Evolutionary conservation across 2,888 invertebrate genomes (phyloP), one percentile per base, ranked within the genome.

Genomic region (Tetranychus truncatus): DNA sequence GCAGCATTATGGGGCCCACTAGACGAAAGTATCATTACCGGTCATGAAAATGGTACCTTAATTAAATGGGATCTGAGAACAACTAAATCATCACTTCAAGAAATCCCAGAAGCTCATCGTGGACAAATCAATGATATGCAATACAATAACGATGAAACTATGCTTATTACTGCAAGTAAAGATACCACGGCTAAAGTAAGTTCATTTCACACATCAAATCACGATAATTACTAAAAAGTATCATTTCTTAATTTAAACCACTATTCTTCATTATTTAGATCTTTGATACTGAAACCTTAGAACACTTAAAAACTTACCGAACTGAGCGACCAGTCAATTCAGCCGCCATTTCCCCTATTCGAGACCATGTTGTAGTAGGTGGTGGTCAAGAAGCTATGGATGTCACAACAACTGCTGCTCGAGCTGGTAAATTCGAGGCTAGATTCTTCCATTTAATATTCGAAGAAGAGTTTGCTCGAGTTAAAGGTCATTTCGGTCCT

Each of bases 361-460:
- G 89, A 75, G 95, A 97, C 83, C 97, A 99, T 85, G 97, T 97
- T 7, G 91, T 95, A 1, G 86, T 99, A 71, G 99, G 99, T 77
- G 99, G 99, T 83, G 99, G 99, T 80, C 99, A 99, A 85, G 99
- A 99, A 83, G 99, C 99, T 76, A 96, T 96, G 92, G 95, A 95
- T 81, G 97, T 97, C 76, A 95, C 95, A 71, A 95, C 93, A 1
- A 96, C 95, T 0, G 92, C 93, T 0, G 88, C 94, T 0, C 87
- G 92, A 80, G 89, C 92, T 77, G 99, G 97, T 74, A 97, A 97
- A 85, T 99, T 99, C 82, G 97, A 99, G 83, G 94, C 89, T 11
- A 90, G 83, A 74, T 93, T 96, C 85, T 97, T 91, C 87, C 95
- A 96, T 83, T 85, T 95, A 80, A 89, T 96, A 44, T 96, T 94